phyloP scores from a whole-genome alignment of 2,113 vertebrate species.

The Carollia perspicillata region DNA sequence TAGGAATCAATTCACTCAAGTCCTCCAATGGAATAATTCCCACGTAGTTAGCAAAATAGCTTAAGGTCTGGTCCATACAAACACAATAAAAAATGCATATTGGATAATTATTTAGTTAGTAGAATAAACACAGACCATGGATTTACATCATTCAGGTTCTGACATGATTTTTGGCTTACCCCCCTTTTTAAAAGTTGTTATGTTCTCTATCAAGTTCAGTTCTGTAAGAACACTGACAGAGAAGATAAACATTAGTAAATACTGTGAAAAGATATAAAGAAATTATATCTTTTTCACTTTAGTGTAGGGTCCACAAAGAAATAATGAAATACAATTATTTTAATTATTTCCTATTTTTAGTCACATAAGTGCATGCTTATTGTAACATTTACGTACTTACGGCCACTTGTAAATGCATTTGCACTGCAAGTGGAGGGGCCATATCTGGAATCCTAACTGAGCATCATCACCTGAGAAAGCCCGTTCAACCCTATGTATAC shows the following conservation, averaged over 20 bases:
- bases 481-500: not conserved
- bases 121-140: not conserved
- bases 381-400: not conserved
- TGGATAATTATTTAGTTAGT: not conserved
- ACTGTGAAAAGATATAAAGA: not conserved
- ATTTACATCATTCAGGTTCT: not conserved
- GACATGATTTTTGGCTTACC: not conserved
- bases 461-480: not conserved
- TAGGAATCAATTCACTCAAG: not conserved
- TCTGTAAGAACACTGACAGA: not conserved
- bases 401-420: not conserved
- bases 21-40: not conserved
- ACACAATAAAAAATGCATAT: not conserved
- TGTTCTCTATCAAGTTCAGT: constrained; percentile 31
- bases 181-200: not conserved
- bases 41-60: not conserved
- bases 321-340: not conserved
- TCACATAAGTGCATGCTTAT: not conserved
- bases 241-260: constrained; percentile 31
- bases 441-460: not conserved
- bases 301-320: not conserved
- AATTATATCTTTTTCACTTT: not conserved
- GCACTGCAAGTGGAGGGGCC: not conserved
- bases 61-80: not conserved
- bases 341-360: not conserved